Evolutionary conservation across 2,113 vertebrate species (phyloP).

Genomic region (Corythornis madagascariensis): DNA sequence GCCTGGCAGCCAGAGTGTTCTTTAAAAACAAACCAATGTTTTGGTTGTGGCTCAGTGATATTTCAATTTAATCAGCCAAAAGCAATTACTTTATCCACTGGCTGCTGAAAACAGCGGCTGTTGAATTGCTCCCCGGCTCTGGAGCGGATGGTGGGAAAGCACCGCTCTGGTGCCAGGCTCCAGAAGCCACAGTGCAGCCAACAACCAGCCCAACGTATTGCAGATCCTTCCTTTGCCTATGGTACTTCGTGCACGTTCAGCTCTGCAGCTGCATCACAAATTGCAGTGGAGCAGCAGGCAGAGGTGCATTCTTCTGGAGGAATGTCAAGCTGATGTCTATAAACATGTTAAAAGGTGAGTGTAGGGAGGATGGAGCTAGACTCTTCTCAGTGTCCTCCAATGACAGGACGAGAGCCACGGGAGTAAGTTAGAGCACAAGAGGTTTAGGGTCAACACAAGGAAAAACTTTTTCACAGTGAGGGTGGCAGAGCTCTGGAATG

Average conservation of each 20-base stretch:
- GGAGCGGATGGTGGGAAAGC: not conserved
- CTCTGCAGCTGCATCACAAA: not conserved
- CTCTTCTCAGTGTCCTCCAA: no score
- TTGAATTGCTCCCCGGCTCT: not conserved
- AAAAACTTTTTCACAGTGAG: no score
- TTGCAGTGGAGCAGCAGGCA: not conserved
- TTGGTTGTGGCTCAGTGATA: not conserved
- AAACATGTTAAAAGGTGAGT: no score
- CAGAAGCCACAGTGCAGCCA: fast-evolving
- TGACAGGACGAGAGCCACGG: no score
- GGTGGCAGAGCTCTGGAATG: no score
- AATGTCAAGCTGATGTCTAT: not conserved
- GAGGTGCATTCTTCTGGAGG: not conserved
- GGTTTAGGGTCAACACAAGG: no score
- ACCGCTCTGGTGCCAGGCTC: not conserved
- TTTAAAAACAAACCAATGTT: not conserved
- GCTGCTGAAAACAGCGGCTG: not conserved
- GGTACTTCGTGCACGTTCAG: fast-evolving
- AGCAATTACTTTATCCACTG: not conserved
- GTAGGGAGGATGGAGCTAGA: no score
- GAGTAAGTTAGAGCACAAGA: no score
- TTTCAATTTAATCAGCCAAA: not conserved
- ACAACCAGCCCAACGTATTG: not conserved
- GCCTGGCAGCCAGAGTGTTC: not conserved
- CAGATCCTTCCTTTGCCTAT: not conserved